These are phyloP conservation scores for Netelia fuscicornis DNA, from an alignment of 2,888 invertebrate species.

Conservation along the genomic window DNA sequence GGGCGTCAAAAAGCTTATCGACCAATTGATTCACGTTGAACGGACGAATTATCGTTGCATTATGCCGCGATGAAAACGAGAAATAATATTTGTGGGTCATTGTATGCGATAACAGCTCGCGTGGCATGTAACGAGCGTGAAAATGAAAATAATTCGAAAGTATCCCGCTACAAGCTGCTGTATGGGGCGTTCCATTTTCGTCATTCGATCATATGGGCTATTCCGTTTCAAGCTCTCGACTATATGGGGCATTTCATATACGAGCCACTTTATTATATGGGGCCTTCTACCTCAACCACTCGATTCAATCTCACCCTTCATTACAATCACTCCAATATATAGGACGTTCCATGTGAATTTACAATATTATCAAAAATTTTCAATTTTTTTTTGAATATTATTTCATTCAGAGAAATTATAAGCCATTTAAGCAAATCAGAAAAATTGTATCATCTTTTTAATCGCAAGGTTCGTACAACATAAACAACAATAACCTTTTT, in stretches of 20 bases:
- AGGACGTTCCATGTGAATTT: background rate
- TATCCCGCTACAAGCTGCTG: background rate
- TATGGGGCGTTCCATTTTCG: background rate
- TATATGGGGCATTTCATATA: no score
- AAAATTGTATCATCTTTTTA: no score
- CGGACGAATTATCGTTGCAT: constrained; percentile 21
- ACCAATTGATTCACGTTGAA: background rate
- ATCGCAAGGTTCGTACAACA: no score
- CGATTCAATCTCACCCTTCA: no score
- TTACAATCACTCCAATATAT: background rate
- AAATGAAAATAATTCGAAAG: constrained; percentile 57
- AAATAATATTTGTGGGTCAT: constrained; percentile 23
- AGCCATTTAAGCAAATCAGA: no score
- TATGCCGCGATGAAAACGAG: constrained; percentile 37
- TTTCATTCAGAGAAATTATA: no score
- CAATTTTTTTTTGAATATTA: no score
- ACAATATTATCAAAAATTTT: no score
- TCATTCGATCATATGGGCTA: background rate
- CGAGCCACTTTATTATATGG: no score
- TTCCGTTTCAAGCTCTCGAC: background rate
- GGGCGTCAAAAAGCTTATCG: background rate
- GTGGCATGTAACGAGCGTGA: constrained; percentile 39
- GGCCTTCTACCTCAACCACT: no score
- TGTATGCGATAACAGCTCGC: constrained; percentile 22
- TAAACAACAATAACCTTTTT: no score